A percentile compares a stretch with the other conserved stretches of the same genome.
Evolutionary conservation across 2,797 vertebrate genomes (phyloP).

Genomic region (Tokudaia muenninki): DNA sequence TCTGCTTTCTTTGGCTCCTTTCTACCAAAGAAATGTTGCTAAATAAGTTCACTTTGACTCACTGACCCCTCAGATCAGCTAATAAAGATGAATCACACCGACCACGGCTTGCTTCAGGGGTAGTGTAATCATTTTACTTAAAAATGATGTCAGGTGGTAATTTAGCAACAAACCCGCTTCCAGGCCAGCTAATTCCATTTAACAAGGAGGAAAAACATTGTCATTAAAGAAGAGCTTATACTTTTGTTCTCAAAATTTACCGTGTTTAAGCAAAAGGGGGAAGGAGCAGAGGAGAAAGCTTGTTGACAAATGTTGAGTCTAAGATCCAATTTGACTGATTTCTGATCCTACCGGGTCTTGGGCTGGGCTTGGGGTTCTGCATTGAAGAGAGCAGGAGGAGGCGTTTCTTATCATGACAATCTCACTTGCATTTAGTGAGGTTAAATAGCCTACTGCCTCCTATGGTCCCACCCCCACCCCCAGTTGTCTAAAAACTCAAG

Average conservation of each 20-base stretch:
- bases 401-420: background rate
- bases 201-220: slow-evolving; percentile 78
- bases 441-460: background rate
- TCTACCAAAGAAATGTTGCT: slow-evolving; percentile 60
- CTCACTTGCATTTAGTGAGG: slow-evolving; percentile 6
- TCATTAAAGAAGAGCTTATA: slow-evolving; percentile 77
- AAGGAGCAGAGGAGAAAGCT: background rate
- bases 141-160: slow-evolving; percentile 84
- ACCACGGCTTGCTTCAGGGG: slow-evolving; percentile 74
- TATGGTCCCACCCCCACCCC: background rate
- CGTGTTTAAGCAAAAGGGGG: background rate
- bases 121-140: slow-evolving; percentile 79
- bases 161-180: slow-evolving; percentile 77
- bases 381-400: background rate
- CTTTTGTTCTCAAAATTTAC: slow-evolving; percentile 67
- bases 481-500: background rate
- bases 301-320: slow-evolving; percentile 30
- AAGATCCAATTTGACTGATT: background rate
- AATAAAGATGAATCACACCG: slow-evolving; percentile 67
- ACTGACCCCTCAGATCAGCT: slow-evolving; percentile 72
- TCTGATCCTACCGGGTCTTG: background rate
- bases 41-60: slow-evolving; percentile 73
- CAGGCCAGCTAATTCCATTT: slow-evolving; percentile 79
- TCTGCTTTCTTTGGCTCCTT: slow-evolving; percentile 15
- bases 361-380: background rate